Evolutionary conservation across 2,888 invertebrate species (phyloP).

Genomic region (Caradrina clavipalpis): DNA sequence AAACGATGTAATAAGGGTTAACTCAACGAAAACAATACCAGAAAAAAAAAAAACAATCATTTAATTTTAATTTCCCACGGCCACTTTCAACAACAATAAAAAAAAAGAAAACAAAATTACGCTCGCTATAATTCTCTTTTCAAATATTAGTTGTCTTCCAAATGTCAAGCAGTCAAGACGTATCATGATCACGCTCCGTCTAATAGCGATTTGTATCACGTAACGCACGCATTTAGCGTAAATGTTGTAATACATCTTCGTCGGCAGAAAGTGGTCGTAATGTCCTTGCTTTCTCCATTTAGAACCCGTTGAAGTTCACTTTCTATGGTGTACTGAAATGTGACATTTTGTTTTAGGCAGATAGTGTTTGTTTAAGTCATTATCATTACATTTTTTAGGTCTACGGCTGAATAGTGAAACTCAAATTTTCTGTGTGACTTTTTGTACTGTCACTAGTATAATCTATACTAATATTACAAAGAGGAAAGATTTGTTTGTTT

Average conservation of each 20-base stretch:
- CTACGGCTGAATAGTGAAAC: neutral
- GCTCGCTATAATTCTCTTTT: conserved; percentile 21
- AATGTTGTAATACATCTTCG: conserved; percentile 55
- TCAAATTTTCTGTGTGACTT: neutral
- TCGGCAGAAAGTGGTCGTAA: conserved; percentile 49
- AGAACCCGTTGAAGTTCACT: conserved; percentile 55
- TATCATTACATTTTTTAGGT: conserved; percentile 7
- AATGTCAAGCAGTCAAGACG: conserved; percentile 51
- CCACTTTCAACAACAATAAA: conserved; percentile 42
- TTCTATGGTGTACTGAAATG: conserved; percentile 50
- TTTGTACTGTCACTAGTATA: no score
- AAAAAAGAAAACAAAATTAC: conserved; percentile 49
- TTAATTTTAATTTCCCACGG: conserved; percentile 52
- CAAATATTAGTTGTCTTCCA: conserved; percentile 46
- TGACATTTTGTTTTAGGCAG: conserved; percentile 10
- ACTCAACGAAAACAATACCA: conserved; percentile 28
- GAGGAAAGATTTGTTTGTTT: no score
- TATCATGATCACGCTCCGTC: conserved; percentile 16
- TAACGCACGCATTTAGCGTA: conserved; percentile 59
- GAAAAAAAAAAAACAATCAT: conserved; percentile 22
- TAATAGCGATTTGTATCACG: conserved; percentile 51
- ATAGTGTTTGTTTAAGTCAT: conserved; percentile 19
- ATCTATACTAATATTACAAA: no score
- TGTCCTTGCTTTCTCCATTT: conserved; percentile 67
- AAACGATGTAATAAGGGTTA: conserved; percentile 7